Evolutionary conservation across 2,888 invertebrate species (phyloP).

Genomic region (Galerucella nymphaeae): DNA sequence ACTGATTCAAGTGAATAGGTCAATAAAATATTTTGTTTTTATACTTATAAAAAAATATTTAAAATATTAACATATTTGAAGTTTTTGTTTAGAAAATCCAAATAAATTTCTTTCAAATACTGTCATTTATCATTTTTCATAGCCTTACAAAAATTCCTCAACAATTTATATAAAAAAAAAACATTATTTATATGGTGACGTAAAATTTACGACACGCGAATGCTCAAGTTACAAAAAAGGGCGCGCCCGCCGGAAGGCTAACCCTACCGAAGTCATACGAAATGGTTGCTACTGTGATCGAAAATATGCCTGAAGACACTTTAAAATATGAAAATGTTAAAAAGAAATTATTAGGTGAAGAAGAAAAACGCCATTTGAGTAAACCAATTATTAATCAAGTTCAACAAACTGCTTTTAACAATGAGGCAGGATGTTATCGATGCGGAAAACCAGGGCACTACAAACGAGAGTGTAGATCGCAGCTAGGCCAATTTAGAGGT

Average conservation of each 20-base stretch:
- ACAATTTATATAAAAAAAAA: conserved; percentile 19
- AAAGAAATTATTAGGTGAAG: too few species aligned
- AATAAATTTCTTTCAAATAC: conserved; percentile 18
- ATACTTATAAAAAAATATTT: neutral
- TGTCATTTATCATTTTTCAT: conserved; percentile 18
- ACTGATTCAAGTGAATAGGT: conserved; percentile 5
- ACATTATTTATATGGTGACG: neutral
- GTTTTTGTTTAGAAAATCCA: conserved; percentile 15
- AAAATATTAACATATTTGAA: conserved; percentile 19
- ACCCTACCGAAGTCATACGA: too few species aligned
- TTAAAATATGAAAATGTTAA: too few species aligned
- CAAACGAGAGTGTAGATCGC: too few species aligned
- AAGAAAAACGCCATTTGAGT: too few species aligned
- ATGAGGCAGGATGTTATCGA: too few species aligned
- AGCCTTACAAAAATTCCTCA: conserved; percentile 13
- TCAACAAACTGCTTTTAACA: too few species aligned
- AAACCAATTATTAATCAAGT: too few species aligned
- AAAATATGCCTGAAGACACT: too few species aligned
- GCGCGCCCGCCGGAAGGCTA: neutral
- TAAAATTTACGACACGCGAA: neutral
- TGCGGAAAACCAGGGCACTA: too few species aligned
- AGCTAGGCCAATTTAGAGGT: too few species aligned
- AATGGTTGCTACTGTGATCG: too few species aligned
- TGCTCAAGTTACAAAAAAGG: neutral
- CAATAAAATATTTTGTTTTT: neutral